phyloP scores from a whole-genome alignment of 2,113 vertebrate genomes.

The Amblyornis subalaris region DNA sequence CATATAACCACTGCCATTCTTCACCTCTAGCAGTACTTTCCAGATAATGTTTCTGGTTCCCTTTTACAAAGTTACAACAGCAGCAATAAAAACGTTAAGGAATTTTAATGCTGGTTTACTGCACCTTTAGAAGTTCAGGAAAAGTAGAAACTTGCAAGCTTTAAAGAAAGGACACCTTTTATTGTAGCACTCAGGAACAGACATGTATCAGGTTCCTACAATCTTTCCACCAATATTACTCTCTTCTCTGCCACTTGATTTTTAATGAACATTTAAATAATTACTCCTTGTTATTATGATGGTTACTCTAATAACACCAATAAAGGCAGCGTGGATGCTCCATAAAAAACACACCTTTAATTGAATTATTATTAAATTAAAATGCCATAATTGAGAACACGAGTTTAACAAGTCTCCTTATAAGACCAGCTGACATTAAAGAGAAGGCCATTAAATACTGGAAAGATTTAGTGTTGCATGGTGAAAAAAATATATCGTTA shows the following conservation, averaged over 20 bases:
- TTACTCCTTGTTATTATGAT: slow-evolving; percentile 45
- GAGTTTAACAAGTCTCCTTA: slow-evolving; percentile 44
- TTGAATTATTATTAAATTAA: slow-evolving; percentile 62
- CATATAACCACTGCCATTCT: neutral
- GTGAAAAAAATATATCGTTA: slow-evolving; percentile 8
- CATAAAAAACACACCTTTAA: slow-evolving; percentile 66
- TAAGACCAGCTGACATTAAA: slow-evolving; percentile 3
- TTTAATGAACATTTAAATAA: slow-evolving; percentile 66
- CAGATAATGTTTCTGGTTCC: neutral
- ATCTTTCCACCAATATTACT: neutral
- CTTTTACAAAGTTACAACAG: slow-evolving; percentile 12
- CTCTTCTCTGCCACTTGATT: neutral
- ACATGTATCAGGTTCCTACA: neutral
- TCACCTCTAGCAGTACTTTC: slow-evolving; percentile 15
- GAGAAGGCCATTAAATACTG: slow-evolving; percentile 7
- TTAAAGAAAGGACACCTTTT: slow-evolving; percentile 48
- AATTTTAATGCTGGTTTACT: slow-evolving; percentile 40
- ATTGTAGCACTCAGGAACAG: slow-evolving; percentile 36
- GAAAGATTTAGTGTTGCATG: neutral
- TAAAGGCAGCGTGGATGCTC: slow-evolving; percentile 43
- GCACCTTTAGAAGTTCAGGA: slow-evolving; percentile 17
- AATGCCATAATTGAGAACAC: slow-evolving; percentile 40
- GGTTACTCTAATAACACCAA: slow-evolving; percentile 57
- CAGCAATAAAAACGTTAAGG: slow-evolving; percentile 33
- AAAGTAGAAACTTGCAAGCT: slow-evolving; percentile 28